Evolutionary conservation across 2,888 invertebrate species (phyloP).

Genomic region (Calliscelio sp.): DNA sequence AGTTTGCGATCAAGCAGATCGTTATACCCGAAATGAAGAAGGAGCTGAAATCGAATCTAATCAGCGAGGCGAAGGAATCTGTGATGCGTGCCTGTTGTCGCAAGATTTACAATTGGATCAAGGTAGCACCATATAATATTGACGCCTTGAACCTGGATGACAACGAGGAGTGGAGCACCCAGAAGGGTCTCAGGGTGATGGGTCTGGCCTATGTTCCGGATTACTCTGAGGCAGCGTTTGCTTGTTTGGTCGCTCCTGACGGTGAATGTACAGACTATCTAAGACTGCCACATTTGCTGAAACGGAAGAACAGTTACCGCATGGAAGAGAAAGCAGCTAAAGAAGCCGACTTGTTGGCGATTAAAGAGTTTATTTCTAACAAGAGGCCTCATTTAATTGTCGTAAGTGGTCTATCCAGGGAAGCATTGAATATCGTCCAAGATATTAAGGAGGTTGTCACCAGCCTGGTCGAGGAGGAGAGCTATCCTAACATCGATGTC

Average conservation of each 20-base stretch:
- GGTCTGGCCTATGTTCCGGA: conserved; percentile 96
- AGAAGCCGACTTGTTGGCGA: conserved; percentile 89
- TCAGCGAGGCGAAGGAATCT: conserved; percentile 95
- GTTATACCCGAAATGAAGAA: conserved; percentile 95
- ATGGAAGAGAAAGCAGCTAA: conserved; percentile 90
- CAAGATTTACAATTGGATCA: conserved; percentile 96
- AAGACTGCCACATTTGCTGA: conserved; percentile 94
- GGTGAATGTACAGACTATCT: conserved; percentile 97
- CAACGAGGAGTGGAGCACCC: conserved; percentile 96
- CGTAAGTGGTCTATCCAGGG: conserved; percentile 96
- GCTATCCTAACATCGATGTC: conserved; percentile 94
- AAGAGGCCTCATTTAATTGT: conserved; percentile 98
- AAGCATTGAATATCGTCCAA: conserved; percentile 92
- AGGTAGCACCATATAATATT: conserved; percentile 92
- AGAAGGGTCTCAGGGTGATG: conserved; percentile 94
- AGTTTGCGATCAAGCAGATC: conserved; percentile 94
- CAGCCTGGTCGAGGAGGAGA: conserved; percentile 93
- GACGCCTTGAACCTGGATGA: conserved; percentile 92
- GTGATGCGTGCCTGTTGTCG: conserved; percentile 94
- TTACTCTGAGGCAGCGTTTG: conserved; percentile 94
- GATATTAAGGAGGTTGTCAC: conserved; percentile 92
- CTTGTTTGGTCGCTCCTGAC: conserved; percentile 94
- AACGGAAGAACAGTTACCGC: conserved; percentile 91
- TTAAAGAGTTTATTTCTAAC: conserved; percentile 93
- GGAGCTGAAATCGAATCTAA: conserved; percentile 92